A percentile compares a stretch with the other conserved stretches of the same genome.
These are phyloP conservation scores for Puntigrus tetrazona DNA, from an alignment of 2,113 vertebrate genomes.

Conservation along the genomic window DNA sequence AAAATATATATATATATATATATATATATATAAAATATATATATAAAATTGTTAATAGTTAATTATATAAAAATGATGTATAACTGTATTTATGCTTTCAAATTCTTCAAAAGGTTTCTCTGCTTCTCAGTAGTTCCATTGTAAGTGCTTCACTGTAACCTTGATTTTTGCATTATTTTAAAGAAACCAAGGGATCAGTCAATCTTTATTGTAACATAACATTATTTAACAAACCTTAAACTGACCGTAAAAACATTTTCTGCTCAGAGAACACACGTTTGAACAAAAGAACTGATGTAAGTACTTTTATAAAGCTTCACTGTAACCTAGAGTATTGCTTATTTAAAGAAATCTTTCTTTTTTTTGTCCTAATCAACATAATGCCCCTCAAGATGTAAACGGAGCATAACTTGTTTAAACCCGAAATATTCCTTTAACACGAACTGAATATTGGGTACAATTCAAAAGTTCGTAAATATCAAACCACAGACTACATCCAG, in stretches of 20 bases:
- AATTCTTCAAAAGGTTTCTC: background rate
- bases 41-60: too few relatives aligned
- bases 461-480: background rate
- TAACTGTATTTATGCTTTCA: background rate
- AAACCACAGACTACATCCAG: background rate
- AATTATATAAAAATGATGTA: too few relatives aligned
- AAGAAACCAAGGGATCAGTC: background rate
- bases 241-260: too few relatives aligned
- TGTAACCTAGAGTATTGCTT: too few relatives aligned
- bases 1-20: too few relatives aligned
- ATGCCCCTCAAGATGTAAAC: background rate
- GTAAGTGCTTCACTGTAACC: background rate
- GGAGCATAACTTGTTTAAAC: background rate
- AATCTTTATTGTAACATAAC: background rate
- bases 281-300: too few relatives aligned
- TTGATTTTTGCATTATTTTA: background rate
- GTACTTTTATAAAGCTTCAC: too few relatives aligned
- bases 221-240: background rate
- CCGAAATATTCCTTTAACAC: background rate
- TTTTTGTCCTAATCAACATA: background rate
- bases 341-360: background rate
- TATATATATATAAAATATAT: too few relatives aligned
- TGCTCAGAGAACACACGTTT: too few relatives aligned
- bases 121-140: background rate
- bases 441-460: constrained; percentile 1